Conservation (phyloP, 37 sponge, comb jelly and placozoan genomes). For the Haliclona indistincta region DNA sequence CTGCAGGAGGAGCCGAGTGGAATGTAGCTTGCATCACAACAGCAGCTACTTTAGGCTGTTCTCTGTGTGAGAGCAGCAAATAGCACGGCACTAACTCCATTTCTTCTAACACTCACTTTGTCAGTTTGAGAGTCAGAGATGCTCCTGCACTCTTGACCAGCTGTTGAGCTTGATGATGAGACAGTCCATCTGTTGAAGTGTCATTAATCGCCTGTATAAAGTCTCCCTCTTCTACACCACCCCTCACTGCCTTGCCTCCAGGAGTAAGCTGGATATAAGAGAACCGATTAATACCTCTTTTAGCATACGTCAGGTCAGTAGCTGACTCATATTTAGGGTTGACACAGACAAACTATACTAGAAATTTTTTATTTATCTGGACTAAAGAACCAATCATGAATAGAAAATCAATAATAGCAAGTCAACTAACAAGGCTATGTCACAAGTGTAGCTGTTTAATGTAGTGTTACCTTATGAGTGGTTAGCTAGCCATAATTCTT, state of each 20-base stretch:
- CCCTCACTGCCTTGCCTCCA: constrained; percentile 64
- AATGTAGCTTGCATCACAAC: neutral
- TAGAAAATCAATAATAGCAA: too few relatives aligned
- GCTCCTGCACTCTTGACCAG: constrained; percentile 54
- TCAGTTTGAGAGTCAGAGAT: constrained; percentile 29
- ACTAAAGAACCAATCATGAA: too few relatives aligned
- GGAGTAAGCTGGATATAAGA: constrained; percentile 46
- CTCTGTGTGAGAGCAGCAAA: neutral
- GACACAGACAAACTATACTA: too few relatives aligned
- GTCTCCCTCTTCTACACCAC: constrained; percentile 59
- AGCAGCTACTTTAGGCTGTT: neutral
- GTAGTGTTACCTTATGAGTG: too few relatives aligned
- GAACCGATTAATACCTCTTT: too few relatives aligned
- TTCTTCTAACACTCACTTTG: constrained; percentile 25
- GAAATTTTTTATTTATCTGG: too few relatives aligned
- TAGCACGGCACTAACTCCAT: neutral
- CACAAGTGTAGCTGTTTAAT: too few relatives aligned
- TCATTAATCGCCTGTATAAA: constrained; percentile 70
- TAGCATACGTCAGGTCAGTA: too few relatives aligned
- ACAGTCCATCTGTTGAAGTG: constrained; percentile 46
- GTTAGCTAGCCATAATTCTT: too few relatives aligned
- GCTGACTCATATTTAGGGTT: too few relatives aligned
- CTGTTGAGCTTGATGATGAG: constrained; percentile 72
- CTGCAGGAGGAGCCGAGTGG: neutral
- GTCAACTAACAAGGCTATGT: too few relatives aligned